Evolutionary conservation across 1,140 invertebrate genomes (phyloP).

Genomic region (Macrocentrus cingulum): DNA sequence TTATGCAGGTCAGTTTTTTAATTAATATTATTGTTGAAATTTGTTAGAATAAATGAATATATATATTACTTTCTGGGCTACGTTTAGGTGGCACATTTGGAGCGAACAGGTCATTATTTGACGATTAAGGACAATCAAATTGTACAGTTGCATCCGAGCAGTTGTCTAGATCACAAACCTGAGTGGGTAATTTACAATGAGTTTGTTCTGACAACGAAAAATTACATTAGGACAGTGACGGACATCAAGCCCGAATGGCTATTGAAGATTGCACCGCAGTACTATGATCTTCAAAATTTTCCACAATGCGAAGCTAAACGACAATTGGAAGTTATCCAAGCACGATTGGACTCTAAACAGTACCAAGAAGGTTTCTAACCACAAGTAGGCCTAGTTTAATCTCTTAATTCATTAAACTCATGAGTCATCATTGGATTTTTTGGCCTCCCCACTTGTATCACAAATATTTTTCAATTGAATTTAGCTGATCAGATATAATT

Average conservation of each 20-base stretch:
- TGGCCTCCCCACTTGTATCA: too few relatives aligned
- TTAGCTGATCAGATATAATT: not conserved
- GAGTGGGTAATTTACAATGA: conserved; percentile 99
- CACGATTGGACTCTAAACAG: conserved; percentile 81
- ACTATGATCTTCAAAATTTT: conserved; percentile 98
- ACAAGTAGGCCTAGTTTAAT: conserved; percentile 38
- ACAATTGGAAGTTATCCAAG: conserved; percentile 84
- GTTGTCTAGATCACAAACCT: conserved; percentile 98
- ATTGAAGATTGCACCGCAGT: conserved; percentile 93
- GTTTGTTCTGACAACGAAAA: conserved; percentile 99
- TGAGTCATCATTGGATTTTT: too few relatives aligned
- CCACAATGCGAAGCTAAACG: conserved; percentile 95
- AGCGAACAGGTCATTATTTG: conserved; percentile 93
- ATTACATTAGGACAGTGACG: conserved; percentile 98
- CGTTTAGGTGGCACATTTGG: conserved; percentile 93
- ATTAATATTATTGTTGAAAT: conserved; percentile 7
- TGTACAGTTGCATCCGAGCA: conserved; percentile 98
- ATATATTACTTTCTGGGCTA: conserved; percentile 26
- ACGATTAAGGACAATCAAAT: conserved; percentile 99
- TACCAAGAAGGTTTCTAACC: conserved; percentile 84
- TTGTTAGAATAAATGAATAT: not conserved
- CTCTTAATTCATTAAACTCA: conserved; percentile 18
- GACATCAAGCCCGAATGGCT: conserved; percentile 98
- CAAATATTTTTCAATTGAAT: not conserved
- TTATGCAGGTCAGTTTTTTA: conserved; percentile 87